A percentile compares a stretch with the other conserved stretches of the same genome.
phyloP scores from a whole-genome alignment of 2,888 invertebrate species.

The Dolichomitus sp. region DNA sequence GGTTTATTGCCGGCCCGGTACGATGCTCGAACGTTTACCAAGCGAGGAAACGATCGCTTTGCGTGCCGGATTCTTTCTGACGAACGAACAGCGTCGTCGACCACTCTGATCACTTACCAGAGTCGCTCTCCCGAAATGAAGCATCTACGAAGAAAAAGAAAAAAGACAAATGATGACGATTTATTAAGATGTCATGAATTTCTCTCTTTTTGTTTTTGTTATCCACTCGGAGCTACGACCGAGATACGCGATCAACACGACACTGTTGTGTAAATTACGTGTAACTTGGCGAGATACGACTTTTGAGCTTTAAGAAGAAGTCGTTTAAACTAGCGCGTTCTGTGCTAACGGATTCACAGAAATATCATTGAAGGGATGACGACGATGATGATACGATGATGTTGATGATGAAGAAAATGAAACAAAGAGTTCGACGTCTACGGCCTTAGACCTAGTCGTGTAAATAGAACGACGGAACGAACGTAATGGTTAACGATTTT shows the following conservation, averaged over 20 bases:
- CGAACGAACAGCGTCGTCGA: slow-evolving; percentile 5
- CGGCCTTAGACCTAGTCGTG: slow-evolving; percentile 86
- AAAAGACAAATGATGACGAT: slow-evolving; percentile 30
- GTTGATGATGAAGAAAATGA: slow-evolving; percentile 18
- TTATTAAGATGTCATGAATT: slow-evolving; percentile 38
- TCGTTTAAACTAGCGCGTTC: slow-evolving; percentile 24
- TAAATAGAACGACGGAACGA: slow-evolving; percentile 78
- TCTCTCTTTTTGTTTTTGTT: slow-evolving; percentile 37
- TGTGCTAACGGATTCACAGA: slow-evolving; percentile 20
- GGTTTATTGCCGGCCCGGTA: slow-evolving; percentile 11
- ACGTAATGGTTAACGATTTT: slow-evolving; percentile 65
- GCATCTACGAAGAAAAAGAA: slow-evolving; percentile 8
- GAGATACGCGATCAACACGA: slow-evolving; percentile 9
- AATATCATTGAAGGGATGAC: slow-evolving; percentile 30
- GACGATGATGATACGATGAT: slow-evolving; percentile 18
- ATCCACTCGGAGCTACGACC: slow-evolving; percentile 10
- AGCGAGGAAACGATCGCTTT: slow-evolving; percentile 43
- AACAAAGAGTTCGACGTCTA: slow-evolving; percentile 75
- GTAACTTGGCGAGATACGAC: slow-evolving; percentile 16
- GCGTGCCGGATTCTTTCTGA: slow-evolving; percentile 39
- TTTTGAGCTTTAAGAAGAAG: slow-evolving; percentile 17
- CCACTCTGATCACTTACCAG: slow-evolving; percentile 27
- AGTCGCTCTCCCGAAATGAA: slow-evolving; percentile 24
- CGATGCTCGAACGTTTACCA: slow-evolving; percentile 44
- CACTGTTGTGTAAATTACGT: slow-evolving; percentile 19